Conservation (phyloP, 2,113 vertebrate genomes). For the Grammomys dolichurus region DNA sequence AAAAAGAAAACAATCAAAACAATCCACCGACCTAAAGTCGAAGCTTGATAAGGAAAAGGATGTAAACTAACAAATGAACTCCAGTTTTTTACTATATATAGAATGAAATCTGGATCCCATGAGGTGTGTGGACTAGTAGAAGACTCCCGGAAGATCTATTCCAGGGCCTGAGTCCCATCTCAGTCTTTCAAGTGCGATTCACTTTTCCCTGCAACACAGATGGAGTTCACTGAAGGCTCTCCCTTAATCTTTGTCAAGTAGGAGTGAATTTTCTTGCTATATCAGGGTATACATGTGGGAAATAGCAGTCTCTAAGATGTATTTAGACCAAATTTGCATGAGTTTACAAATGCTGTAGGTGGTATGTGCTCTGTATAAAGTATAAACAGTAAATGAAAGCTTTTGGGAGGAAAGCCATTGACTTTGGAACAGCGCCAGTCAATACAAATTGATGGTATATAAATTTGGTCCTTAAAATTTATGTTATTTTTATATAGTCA, state of each 20-base stretch:
- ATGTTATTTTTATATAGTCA: neutral
- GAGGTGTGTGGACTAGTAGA: neutral
- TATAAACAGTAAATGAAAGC: slow-evolving; percentile 68
- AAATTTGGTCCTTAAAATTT: neutral
- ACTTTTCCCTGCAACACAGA: neutral
- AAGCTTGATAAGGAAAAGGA: neutral
- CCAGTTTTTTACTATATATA: neutral
- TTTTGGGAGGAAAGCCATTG: slow-evolving; percentile 19
- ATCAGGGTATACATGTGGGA: slow-evolving; percentile 51
- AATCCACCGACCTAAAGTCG: neutral
- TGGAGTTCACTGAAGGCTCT: neutral
- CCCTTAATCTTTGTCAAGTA: slow-evolving; percentile 3
- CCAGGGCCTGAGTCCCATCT: neutral
- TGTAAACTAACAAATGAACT: neutral
- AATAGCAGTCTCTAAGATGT: slow-evolving; percentile 32
- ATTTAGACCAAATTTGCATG: slow-evolving; percentile 69
- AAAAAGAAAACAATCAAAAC: neutral
- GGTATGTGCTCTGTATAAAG: slow-evolving; percentile 53
- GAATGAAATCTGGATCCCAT: neutral
- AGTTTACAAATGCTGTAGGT: slow-evolving; percentile 39
- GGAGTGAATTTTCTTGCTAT: slow-evolving; percentile 19
- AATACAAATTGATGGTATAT: neutral
- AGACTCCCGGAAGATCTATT: neutral
- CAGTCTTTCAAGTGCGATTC: neutral
- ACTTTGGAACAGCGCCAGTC: neutral